Evolutionary conservation across 2,797 vertebrate genomes (phyloP), one percentile per base, ranked within the genome.

Genomic region (Chromobotia macracanthus): DNA sequence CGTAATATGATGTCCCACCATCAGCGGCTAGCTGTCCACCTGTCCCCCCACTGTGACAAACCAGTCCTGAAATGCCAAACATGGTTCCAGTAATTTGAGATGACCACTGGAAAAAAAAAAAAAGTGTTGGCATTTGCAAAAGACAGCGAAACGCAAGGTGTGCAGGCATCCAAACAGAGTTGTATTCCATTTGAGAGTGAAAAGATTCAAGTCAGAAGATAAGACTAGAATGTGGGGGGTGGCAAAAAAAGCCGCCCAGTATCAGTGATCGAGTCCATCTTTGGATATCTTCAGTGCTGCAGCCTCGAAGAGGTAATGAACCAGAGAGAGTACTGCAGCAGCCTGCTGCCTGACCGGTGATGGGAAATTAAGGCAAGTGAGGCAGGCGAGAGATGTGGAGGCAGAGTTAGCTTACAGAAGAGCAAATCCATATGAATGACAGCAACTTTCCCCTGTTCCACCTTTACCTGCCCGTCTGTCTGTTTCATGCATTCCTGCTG

Each of bases 241-340:
- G 28, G 5, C 11, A 1, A 66, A 76, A 83, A 64, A 67, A 28
- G 16, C 15, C 35, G 48, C 77, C n/a, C 5, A 88, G 81, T 90
- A 84, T 88, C 85, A 91, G 88, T 90, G 91, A 90, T 88, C 87
- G 79, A 91, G 91, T 91, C 87, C 82, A 84, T 91, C 88, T 88
- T 91, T 89, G 88, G 89, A 88, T 86, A 89, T 88, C 86, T 84
- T 89, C 85, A 86, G 88, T 80, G 88, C 89, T 92, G 90, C 90
- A 91, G 88, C 89, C 89, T 86, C 88, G 88, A 91, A 90, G 72
- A 90, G 87, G 88, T 93, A 92, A 94, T 90, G 91, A 92, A 92
- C 90, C 89, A 89, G 86, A 89, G 88, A 90, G 87, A 60, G 83
- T 90, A 87, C 91, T 92, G 89, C 85, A 86, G 92, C 91, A 89